Evolutionary conservation across 2,888 invertebrate genomes (phyloP).

Genomic region (Ochropleura plecta): DNA sequence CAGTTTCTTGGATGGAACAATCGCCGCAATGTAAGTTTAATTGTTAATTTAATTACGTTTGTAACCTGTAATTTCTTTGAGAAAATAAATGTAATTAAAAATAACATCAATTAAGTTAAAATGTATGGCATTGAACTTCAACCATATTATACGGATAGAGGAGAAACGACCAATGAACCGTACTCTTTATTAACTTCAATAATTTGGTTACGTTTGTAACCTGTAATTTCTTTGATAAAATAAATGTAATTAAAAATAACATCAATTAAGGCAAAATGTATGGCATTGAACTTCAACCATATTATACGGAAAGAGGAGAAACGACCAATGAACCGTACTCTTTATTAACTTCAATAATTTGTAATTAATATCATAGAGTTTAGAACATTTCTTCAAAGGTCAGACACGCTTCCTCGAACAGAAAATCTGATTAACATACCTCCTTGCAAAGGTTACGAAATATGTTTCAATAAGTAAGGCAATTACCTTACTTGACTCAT

Average conservation of each 20-base stretch:
- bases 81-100: too few species aligned
- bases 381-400: slow-evolving; percentile 12
- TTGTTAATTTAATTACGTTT: too few species aligned
- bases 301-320: not conserved
- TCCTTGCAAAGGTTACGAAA: slow-evolving; percentile 12
- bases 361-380: slow-evolving; percentile 12
- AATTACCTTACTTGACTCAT: slow-evolving; percentile 8
- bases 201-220: too few species aligned
- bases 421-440: slow-evolving; percentile 33
- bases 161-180: slow-evolving; percentile 7
- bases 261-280: not conserved
- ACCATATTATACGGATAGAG: not conserved
- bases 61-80: too few species aligned
- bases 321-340: slow-evolving; percentile 7
- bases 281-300: not conserved
- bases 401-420: not conserved
- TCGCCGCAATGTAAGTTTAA: too few species aligned
- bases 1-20: too few species aligned
- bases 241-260: not conserved
- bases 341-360: slow-evolving; percentile 15
- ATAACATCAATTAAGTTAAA: not conserved
- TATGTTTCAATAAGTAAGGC: slow-evolving; percentile 20
- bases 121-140: not conserved
- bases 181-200: slow-evolving; percentile 6
- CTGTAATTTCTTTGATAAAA: too few species aligned